phyloP scores from a whole-genome alignment of 2,888 invertebrate genomes.

The Xestia ashworthii region DNA sequence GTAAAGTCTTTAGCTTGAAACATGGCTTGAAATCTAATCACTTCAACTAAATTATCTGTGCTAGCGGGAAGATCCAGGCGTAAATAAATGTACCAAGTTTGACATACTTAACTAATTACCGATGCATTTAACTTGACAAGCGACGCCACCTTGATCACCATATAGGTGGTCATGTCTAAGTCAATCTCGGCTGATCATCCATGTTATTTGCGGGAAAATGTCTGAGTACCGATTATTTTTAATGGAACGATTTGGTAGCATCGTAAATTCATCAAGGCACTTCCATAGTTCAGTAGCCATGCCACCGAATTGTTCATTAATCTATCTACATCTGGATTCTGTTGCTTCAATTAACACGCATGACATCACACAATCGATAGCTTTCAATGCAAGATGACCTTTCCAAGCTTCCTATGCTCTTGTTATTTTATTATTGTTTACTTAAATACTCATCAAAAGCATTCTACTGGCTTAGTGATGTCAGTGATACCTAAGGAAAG shows the following conservation, averaged over 20 bases:
- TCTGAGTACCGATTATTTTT: not conserved
- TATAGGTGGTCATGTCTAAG: not conserved
- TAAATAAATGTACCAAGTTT: too few species aligned
- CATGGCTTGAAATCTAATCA: not conserved
- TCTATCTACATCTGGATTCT: not conserved
- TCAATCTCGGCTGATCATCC: not conserved
- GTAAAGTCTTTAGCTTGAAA: not conserved
- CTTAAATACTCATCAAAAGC: not conserved
- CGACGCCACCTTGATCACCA: too few species aligned
- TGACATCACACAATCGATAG: slow-evolving; percentile 37
- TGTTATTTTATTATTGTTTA: slow-evolving; percentile 12
- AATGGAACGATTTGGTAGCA: not conserved
- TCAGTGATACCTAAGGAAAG: not conserved
- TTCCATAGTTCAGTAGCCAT: not conserved
- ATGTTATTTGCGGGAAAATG: not conserved
- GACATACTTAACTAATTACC: too few species aligned
- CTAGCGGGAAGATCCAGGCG: too few species aligned
- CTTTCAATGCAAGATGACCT: slow-evolving; percentile 30
- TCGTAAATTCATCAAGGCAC: not conserved
- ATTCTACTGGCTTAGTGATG: not conserved
- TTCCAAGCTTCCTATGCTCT: slow-evolving; percentile 9
- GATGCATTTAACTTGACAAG: too few species aligned
- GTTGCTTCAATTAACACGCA: slow-evolving; percentile 9
- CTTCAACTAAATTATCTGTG: not conserved
- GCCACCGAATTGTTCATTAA: not conserved